Evolutionary conservation across 2,113 vertebrate genomes (phyloP).

Genomic region (Indicator indicator): DNA sequence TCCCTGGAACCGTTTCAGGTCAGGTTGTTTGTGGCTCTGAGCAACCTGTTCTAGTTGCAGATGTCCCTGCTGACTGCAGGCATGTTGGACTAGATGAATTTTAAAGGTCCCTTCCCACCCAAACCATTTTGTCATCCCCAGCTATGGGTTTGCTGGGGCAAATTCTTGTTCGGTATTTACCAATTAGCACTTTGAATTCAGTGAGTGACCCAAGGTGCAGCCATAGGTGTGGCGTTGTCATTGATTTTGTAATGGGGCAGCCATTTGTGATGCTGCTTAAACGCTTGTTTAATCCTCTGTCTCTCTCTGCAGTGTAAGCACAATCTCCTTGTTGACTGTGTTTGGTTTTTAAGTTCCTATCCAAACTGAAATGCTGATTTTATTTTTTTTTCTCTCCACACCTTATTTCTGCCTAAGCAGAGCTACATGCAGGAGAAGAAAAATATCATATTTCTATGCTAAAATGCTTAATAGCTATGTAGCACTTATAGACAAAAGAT

Average conservation of each 20-base stretch:
- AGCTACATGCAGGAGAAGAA: constrained; percentile 27
- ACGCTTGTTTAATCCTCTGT: not conserved
- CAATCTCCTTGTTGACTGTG: not conserved
- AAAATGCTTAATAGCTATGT: constrained; percentile 61
- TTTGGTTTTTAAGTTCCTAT: constrained; percentile 9
- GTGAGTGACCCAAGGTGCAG: not conserved
- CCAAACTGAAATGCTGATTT: not conserved
- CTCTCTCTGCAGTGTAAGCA: not conserved
- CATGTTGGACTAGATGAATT: too few relatives aligned
- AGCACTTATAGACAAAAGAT: constrained; percentile 62
- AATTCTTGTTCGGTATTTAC: not conserved
- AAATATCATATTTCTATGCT: constrained; percentile 34
- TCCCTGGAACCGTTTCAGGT: too few relatives aligned
- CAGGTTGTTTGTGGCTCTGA: too few relatives aligned
- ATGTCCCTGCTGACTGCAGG: too few relatives aligned
- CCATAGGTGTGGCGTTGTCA: not conserved
- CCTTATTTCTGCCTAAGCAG: constrained; percentile 6
- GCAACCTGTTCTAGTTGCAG: too few relatives aligned
- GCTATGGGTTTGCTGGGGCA: not conserved
- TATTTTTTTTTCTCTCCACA: not conserved
- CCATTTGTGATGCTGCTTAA: not conserved
- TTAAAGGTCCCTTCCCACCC: too few relatives aligned
- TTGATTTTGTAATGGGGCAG: not conserved
- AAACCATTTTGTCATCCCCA: not conserved
- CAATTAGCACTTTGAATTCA: not conserved